A percentile compares a stretch with the other conserved stretches of the same genome.
Conservation (phyloP, 1,140 invertebrate species). For the Plodia interpunctella region DNA sequence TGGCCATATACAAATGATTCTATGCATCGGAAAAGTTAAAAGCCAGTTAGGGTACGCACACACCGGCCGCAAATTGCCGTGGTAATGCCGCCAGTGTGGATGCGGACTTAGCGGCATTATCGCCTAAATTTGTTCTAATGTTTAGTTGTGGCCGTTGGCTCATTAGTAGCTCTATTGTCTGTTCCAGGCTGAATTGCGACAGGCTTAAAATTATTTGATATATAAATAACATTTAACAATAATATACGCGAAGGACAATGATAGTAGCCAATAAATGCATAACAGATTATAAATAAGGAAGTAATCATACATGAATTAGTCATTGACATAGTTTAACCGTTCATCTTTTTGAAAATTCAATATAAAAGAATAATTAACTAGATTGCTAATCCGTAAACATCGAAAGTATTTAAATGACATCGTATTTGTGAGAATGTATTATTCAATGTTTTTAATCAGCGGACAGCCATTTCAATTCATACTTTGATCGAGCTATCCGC, state of each 20-base stretch:
- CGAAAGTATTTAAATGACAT: no score
- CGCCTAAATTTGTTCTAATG: constrained; percentile 68
- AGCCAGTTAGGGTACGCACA: constrained; percentile 56
- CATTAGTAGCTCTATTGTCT: constrained; percentile 33
- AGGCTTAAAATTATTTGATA: not conserved
- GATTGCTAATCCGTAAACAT: no score
- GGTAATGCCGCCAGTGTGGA: constrained; percentile 52
- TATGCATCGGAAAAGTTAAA: constrained; percentile 71
- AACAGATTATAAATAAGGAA: no score
- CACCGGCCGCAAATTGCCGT: constrained; percentile 57
- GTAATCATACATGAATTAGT: no score
- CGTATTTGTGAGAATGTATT: no score
- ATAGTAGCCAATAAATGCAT: no score
- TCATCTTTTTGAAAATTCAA: no score
- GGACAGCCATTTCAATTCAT: not conserved
- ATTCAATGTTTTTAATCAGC: no score
- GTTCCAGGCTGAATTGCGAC: not conserved
- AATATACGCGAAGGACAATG: no score
- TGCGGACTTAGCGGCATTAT: constrained; percentile 70
- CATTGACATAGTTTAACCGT: no score
- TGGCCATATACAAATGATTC: constrained; percentile 37
- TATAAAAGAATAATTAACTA: no score
- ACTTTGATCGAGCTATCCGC: not conserved
- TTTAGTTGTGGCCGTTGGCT: constrained; percentile 57
- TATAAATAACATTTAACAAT: not conserved